Percentiles rank a stretch among this genome's conserved stretches.
phyloP scores from a whole-genome alignment of 2,113 vertebrate species.

The Anarhynchus alexandrinus region DNA sequence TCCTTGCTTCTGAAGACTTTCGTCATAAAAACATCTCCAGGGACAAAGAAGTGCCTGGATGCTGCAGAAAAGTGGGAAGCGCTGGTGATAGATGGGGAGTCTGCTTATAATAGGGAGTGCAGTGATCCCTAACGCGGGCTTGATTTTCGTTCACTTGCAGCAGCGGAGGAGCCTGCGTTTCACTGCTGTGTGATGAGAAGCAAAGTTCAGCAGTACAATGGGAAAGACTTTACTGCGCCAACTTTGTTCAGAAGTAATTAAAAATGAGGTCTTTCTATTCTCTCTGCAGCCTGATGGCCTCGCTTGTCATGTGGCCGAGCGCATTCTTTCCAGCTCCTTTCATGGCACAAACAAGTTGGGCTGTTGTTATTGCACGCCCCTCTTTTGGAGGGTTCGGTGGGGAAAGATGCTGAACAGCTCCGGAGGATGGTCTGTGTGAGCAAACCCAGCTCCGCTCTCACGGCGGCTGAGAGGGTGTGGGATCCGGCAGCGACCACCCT shows the following conservation, averaged over 20 bases:
- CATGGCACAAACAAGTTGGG: conserved; percentile 32
- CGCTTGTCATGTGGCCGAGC: conserved; percentile 36
- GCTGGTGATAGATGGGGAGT: background rate
- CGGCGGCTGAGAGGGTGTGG: background rate
- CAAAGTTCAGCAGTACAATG: conserved; percentile 49
- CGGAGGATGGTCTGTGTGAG: background rate
- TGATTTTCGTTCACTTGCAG: background rate
- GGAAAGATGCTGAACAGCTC: background rate
- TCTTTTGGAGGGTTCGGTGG: background rate
- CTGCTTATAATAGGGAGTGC: background rate
- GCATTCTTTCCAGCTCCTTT: conserved; percentile 64
- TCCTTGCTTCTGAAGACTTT: background rate
- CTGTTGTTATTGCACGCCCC: background rate
- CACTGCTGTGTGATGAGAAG: background rate
- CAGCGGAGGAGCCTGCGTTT: background rate
- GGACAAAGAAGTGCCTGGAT: background rate
- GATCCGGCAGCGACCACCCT: background rate
- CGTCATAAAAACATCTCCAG: background rate
- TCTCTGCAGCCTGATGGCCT: conserved; percentile 39
- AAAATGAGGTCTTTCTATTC: conserved; percentile 31
- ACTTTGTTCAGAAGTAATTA: conserved; percentile 27
- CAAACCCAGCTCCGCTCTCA: background rate
- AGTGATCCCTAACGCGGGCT: background rate
- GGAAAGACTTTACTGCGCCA: conserved; percentile 42
- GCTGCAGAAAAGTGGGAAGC: background rate